Conservation (phyloP, 2,113 vertebrate genomes). For the Sturnira hondurensis region DNA sequence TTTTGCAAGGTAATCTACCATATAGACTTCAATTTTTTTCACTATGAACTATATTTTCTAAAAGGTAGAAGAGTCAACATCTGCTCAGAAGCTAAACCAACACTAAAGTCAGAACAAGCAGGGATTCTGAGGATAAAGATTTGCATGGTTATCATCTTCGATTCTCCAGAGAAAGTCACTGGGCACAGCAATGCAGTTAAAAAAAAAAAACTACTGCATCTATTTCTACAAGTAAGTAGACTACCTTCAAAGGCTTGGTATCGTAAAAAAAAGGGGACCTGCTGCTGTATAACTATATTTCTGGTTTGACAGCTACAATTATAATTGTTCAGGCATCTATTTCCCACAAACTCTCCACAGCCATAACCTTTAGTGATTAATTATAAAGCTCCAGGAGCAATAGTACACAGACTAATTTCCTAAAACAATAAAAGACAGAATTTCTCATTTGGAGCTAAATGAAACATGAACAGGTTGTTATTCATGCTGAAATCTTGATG, state of each 20-base stretch:
- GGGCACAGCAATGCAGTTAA: neutral
- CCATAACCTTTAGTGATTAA: constrained; percentile 84
- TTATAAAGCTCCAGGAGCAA: constrained; percentile 83
- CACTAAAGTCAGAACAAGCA: neutral
- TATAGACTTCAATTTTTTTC: neutral
- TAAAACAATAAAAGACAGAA: constrained; percentile 86
- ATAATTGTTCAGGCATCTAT: constrained; percentile 80
- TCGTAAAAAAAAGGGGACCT: neutral
- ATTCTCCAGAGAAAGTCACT: neutral
- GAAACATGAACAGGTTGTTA: constrained; percentile 82
- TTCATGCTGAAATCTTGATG: constrained; percentile 87
- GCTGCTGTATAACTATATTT: constrained; percentile 73
- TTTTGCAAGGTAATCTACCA: neutral
- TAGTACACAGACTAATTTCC: constrained; percentile 84
- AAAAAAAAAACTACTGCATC: neutral
- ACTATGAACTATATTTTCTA: neutral
- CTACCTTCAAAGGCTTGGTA: constrained; percentile 58
- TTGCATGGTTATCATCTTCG: neutral
- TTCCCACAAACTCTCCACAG: constrained; percentile 81
- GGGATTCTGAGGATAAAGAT: neutral
- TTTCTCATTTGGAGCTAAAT: constrained; percentile 85
- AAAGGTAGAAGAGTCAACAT: neutral
- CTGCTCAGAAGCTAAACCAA: constrained; percentile 27
- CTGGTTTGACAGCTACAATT: constrained; percentile 82
- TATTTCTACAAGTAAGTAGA: constrained; percentile 48